Percentiles rank a stretch among this genome's conserved stretches.
phyloP scores from a whole-genome alignment of 2,113 vertebrate species.

The Prolemur simus region DNA sequence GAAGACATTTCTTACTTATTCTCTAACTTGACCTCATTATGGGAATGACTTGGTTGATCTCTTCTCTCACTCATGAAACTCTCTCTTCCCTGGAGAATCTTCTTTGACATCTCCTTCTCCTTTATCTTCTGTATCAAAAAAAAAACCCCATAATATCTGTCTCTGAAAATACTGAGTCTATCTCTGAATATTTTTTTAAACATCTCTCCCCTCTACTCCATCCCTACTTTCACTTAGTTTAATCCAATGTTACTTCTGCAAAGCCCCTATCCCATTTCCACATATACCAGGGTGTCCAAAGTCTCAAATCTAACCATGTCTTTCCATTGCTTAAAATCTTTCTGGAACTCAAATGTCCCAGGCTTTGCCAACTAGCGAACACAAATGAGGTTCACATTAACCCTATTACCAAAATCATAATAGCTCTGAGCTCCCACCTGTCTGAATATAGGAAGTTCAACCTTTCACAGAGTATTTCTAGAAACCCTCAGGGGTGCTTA shows the following conservation, averaged over 20 bases:
- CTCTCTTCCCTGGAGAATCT: not conserved
- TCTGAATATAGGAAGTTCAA: not conserved
- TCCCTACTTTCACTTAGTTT: not conserved
- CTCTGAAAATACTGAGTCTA: not conserved
- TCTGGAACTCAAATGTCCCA: not conserved
- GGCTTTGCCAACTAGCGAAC: not conserved
- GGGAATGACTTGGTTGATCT: not conserved
- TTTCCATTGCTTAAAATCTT: not conserved
- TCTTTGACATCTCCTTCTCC: not conserved
- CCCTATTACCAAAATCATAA: not conserved
- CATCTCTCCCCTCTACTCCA: not conserved
- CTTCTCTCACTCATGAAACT: not conserved
- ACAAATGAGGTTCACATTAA: not conserved
- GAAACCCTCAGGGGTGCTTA: not conserved
- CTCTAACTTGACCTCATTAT: not conserved
- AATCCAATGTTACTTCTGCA: not conserved
- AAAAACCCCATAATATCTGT: not conserved
- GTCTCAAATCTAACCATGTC: not conserved
- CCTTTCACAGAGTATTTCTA: not conserved
- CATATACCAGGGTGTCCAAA: not conserved
- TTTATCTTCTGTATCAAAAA: slow-evolving; percentile 5
- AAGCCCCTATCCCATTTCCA: not conserved
- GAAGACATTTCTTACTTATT: not conserved
- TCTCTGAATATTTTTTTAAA: not conserved
- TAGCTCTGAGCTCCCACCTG: not conserved